Base-by-base conservation (phyloP, 2,113 vertebrate species). In the Neogobius melanostomus region DNA sequence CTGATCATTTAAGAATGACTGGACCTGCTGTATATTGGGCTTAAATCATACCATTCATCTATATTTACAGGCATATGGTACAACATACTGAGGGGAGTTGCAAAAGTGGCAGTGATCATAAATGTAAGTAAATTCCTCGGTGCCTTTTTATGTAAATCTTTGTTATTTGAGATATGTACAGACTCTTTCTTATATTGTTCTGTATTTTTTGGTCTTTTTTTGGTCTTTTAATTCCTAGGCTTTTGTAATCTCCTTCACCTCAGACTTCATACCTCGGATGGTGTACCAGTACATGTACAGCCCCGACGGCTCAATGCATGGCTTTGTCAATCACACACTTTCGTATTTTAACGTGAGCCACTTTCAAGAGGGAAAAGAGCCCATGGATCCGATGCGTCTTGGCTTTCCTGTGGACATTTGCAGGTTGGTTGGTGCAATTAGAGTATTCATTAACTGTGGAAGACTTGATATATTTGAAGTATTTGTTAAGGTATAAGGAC, bases 281-380 rank as follows among this genome's bases (percentile, higher is more conserved):
- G 97, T 99, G 64, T 99, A 98, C 93, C 94, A 96, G 80, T 98
- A 98, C 88, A 98, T 96, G 95, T 98, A 98, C 96, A 99, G 98
- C 74, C 82, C 91, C 42, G 92, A 96, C n/a, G 96, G 96, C 82
- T 95, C 97, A 86, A 96, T 99, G 97, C 95, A 97, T 9, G 97
- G 97, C 88, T 99, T 99, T 72, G 94, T 98, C 81, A 98, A 98
- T 92, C 95, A 99, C 88, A 98, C 97, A 0, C 94, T 99, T 45
- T 98, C 97, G 78, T 95, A 95, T 92, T 99, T 99, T 88, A 97
- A 99, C 61, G 95, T 98, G 90, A 98, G 94, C 48, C 93, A 98
- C 93, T 98, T 99, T 88, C 95, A 98, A 93, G 85, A 91, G 1
- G 95, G 95, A 83, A 97, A 95, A 2, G 95, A 94, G 68, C 93